Conservation (phyloP, 2,888 invertebrate species). For the Drosophila nr. medialis region DNA sequence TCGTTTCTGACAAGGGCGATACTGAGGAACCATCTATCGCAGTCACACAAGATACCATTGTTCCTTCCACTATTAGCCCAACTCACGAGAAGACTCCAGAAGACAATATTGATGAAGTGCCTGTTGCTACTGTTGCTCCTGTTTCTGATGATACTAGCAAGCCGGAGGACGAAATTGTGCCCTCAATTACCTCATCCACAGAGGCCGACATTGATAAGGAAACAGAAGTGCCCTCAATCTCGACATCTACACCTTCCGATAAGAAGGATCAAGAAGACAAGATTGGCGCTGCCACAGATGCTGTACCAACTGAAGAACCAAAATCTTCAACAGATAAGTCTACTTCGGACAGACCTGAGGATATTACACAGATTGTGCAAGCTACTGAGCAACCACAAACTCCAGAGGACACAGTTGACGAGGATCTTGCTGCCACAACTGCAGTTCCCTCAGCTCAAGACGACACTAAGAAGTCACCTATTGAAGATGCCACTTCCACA, state of each 20-base stretch:
- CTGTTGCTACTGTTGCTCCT: conserved; percentile 39
- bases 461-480: conserved; percentile 30
- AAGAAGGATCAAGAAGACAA: conserved; percentile 35
- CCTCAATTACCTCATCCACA: conserved; percentile 24
- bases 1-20: conserved; percentile 31
- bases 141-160: conserved; percentile 22
- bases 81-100: conserved; percentile 38
- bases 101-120: conserved; percentile 34
- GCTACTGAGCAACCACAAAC: conserved; percentile 21
- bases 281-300: conserved; percentile 24
- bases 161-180: conserved; percentile 27
- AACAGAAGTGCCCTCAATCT: conserved; percentile 25
- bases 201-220: conserved; percentile 28
- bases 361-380: no score
- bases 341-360: no score
- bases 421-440: conserved; percentile 26
- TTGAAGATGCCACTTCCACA: conserved; percentile 30
- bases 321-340: no score
- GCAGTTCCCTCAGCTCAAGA: conserved; percentile 30
- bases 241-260: conserved; percentile 27
- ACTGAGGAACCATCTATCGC: conserved; percentile 37
- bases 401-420: conserved; percentile 31
- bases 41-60: conserved; percentile 22
- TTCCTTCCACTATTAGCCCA: conserved; percentile 35
- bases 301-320: conserved; percentile 15